These are phyloP conservation scores for Odontothrips loti DNA, from an alignment of 2,888 invertebrate genomes.

Conservation along the genomic window DNA sequence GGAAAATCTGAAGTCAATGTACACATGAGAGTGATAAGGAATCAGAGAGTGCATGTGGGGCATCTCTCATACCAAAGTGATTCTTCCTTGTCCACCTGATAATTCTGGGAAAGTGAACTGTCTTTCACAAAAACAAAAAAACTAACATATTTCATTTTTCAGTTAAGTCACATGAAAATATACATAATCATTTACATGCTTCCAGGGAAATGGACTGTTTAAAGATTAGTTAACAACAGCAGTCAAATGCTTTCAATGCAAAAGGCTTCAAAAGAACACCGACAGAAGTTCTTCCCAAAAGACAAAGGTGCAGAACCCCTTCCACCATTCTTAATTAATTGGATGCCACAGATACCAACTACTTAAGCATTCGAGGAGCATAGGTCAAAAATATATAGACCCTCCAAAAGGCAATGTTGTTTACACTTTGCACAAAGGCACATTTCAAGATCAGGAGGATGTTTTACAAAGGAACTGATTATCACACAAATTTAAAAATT, in stretches of 20 bases:
- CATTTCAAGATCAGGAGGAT: background rate
- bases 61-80: background rate
- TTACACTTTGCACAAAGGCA: background rate
- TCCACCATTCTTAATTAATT: too few species aligned
- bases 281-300: too few species aligned
- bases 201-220: constrained; percentile 8
- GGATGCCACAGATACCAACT: too few species aligned
- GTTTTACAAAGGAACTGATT: background rate
- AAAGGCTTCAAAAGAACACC: background rate
- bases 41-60: background rate
- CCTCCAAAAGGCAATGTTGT: too few species aligned
- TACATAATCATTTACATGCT: background rate
- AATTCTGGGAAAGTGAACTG: background rate
- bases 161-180: constrained; percentile 25
- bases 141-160: background rate
- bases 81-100: background rate
- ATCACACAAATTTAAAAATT: constrained; percentile 17
- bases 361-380: too few species aligned
- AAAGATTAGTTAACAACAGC: background rate
- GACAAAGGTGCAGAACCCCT: too few species aligned
- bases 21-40: background rate
- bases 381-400: too few species aligned
- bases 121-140: constrained; percentile 7
- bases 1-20: background rate
- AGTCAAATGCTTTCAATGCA: background rate